phyloP scores from a whole-genome alignment of 2,797 vertebrate species.

The Neomorphus geoffroyi region DNA sequence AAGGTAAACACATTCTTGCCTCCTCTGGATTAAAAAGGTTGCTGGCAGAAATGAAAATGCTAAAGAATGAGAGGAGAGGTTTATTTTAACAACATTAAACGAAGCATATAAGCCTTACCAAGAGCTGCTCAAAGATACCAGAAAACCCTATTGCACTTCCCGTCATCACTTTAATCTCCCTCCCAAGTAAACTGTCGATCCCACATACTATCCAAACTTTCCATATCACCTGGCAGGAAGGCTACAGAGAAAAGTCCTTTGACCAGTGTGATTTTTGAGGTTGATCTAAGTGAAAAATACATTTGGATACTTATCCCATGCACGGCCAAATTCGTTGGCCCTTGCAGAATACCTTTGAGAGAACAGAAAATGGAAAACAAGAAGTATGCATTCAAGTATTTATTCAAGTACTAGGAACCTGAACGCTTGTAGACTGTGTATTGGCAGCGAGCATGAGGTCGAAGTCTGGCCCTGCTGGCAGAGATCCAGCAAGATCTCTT shows the following conservation, averaged over 20 bases:
- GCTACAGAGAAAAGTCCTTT: constrained; percentile 36
- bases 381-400: neutral
- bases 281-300: neutral
- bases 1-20: neutral
- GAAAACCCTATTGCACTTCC: constrained; percentile 12
- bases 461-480: neutral
- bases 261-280: neutral
- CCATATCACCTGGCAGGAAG: constrained; percentile 29
- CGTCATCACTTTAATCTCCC: neutral
- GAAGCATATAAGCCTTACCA: neutral
- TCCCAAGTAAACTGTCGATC: constrained; percentile 36
- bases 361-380: neutral
- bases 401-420: neutral
- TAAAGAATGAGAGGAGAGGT: neutral
- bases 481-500: neutral
- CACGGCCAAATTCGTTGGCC: neutral
- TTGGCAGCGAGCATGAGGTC: neutral
- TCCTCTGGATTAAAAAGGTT: neutral
- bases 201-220: constrained; percentile 20
- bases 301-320: neutral
- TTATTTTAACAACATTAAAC: neutral
- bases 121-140: neutral
- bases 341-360: neutral
- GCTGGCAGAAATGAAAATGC: neutral
- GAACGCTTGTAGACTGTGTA: neutral